Evolutionary conservation across 2,797 vertebrate genomes (phyloP).

Genomic region (Myotis planiceps): DNA sequence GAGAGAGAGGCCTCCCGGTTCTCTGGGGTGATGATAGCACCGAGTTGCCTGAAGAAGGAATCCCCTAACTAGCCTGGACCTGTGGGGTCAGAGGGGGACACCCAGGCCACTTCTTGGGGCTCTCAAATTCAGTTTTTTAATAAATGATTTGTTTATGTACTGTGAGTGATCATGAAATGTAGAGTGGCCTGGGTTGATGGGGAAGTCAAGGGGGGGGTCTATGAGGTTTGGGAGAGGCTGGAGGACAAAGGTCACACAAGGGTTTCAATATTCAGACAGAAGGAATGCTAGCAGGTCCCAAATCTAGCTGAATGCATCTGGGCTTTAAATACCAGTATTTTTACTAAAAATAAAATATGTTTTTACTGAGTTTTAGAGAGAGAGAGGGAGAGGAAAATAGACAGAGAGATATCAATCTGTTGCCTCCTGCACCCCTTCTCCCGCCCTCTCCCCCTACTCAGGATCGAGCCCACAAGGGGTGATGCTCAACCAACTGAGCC

Average conservation of each 20-base stretch:
- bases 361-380: too few relatives aligned
- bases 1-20: background rate
- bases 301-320: background rate
- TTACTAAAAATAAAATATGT: background rate
- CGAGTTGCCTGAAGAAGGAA: background rate
- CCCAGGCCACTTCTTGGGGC: background rate
- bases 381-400: too few relatives aligned
- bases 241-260: background rate
- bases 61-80: background rate
- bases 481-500: too few relatives aligned
- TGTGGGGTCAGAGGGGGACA: background rate
- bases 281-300: background rate
- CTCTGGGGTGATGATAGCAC: background rate
- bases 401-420: too few relatives aligned
- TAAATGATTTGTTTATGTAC: background rate
- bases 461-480: too few relatives aligned
- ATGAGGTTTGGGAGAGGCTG: background rate
- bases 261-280: background rate
- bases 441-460: too few relatives aligned
- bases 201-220: background rate
- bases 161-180: background rate
- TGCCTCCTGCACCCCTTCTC: too few relatives aligned
- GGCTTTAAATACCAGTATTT: background rate
- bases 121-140: background rate
- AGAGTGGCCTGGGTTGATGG: background rate